Conservation (phyloP, 2,797 vertebrate genomes). For the Sebastiscus tertius region DNA sequence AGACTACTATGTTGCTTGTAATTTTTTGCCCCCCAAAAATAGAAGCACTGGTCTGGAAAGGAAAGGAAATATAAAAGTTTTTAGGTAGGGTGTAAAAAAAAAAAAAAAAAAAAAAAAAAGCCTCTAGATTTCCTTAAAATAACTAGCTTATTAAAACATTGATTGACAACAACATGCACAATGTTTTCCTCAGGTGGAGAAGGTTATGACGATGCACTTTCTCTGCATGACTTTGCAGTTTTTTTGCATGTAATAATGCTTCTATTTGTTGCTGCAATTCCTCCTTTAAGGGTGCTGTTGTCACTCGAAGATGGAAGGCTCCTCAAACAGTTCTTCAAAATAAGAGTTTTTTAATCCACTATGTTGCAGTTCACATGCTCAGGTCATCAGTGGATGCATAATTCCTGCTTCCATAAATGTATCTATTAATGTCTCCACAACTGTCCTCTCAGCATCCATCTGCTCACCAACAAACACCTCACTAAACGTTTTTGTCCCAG, state of each 20-base stretch:
- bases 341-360: constrained; percentile 46
- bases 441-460: constrained; percentile 53
- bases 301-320: constrained; percentile 7
- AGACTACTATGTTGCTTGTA: constrained; percentile 44
- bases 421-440: constrained; percentile 33
- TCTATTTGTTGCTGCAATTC: constrained; percentile 23
- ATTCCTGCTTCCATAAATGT: constrained; percentile 23
- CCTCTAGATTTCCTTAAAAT: constrained; percentile 70
- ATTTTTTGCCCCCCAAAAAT: constrained; percentile 38
- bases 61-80: constrained; percentile 61
- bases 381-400: constrained; percentile 37
- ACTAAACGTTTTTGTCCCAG: constrained; percentile 44
- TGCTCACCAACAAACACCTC: constrained; percentile 50
- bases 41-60: constrained; percentile 66
- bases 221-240: constrained; percentile 41
- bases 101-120: constrained; percentile 38
- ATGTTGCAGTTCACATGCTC: constrained; percentile 62
- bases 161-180: constrained; percentile 82
- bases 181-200: constrained; percentile 63
- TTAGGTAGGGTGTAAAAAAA: constrained; percentile 47
- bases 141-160: constrained; percentile 82
- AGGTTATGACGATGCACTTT: constrained; percentile 42
- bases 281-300: constrained; percentile 32
- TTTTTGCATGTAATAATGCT: constrained; percentile 45
- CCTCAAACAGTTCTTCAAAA: constrained; percentile 45